Conservation (phyloP, 2,797 vertebrate genomes). For the Chaetophractus vellerosus region DNA sequence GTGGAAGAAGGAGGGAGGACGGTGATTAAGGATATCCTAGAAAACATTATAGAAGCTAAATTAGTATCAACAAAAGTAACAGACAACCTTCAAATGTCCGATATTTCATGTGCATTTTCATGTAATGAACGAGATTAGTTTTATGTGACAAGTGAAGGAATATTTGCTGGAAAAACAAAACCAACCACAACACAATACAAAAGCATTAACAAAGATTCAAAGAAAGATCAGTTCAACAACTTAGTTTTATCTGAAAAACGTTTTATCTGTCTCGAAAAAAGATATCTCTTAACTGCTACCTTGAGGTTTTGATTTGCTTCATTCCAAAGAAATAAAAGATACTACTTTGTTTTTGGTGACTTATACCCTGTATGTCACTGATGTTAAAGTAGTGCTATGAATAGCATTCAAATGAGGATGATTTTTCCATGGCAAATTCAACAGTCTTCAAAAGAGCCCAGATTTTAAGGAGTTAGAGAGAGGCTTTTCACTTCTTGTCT, state of each 20-base stretch:
- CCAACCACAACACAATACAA: neutral
- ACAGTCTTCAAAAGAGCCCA: neutral
- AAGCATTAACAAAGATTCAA: constrained; percentile 16
- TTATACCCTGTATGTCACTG: neutral
- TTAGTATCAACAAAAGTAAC: neutral
- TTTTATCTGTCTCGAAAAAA: constrained; percentile 7
- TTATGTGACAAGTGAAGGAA: neutral
- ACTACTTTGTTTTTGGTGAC: neutral
- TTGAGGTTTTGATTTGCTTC: constrained; percentile 20
- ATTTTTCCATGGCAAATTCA: constrained; percentile 56
- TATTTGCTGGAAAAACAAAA: neutral
- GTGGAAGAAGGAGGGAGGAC: neutral
- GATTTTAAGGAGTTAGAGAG: neutral
- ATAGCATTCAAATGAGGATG: constrained; percentile 25
- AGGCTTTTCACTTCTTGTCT: neutral
- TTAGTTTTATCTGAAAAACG: constrained; percentile 22
- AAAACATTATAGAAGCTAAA: constrained; percentile 9
- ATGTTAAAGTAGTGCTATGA: constrained; percentile 50
- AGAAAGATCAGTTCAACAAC: neutral
- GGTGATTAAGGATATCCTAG: neutral
- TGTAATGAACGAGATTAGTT: constrained; percentile 3
- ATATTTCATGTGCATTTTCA: neutral
- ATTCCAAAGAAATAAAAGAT: constrained; percentile 58
- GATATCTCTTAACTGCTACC: neutral
- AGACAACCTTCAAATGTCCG: neutral